Base-by-base conservation (phyloP, 1,140 invertebrate genomes). In the Ectropis grisescens region DNA sequence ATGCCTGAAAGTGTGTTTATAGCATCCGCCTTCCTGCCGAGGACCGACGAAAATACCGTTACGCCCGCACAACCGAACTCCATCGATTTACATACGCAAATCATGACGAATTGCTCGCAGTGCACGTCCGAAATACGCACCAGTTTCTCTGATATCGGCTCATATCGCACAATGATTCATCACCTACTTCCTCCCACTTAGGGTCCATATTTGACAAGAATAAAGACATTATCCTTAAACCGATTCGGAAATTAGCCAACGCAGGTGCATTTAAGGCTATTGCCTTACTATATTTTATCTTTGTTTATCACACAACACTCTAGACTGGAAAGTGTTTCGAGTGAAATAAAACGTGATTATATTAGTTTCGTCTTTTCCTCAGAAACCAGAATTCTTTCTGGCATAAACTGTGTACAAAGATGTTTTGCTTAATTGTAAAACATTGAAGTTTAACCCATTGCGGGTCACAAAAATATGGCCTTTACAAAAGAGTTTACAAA, bases 41-140 rank as follows among this genome's bases (percentile, higher is more conserved):
- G 57, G 54, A 67, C 64, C 68, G 70, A 70, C 75, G 51, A 71
- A 71, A 80, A 76, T 70, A 71, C 75, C 66, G 75, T 78, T 80
- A 71, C 60, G 52, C 47, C 43, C 55, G 56, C 62, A 59, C 66
- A 74, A 62, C 62, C 68, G 66, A 72, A 72, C 57, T 68, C 45
- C 58, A 65, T 65, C 60, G 69, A 75, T 78, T 80, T 69, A 74
- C 67, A 71, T 79, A 75, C 66, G 66, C 68, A 72, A 75, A 69
- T 70, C 66, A 68, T 75, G 70, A 71, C 68, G 69, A 80, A 75
- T 75, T 71, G 59, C 56, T 50, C 56, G 66, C 64, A 69, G 62
- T 66, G 54, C 58, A 60, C 48, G 53, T 50, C 65, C 59, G 40
- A 67, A 76, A 64, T 64, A 51, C 36, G 29, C 39, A 24, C 27